phyloP scores from a whole-genome alignment of 1,140 invertebrate species.

The Bombus affinis region DNA sequence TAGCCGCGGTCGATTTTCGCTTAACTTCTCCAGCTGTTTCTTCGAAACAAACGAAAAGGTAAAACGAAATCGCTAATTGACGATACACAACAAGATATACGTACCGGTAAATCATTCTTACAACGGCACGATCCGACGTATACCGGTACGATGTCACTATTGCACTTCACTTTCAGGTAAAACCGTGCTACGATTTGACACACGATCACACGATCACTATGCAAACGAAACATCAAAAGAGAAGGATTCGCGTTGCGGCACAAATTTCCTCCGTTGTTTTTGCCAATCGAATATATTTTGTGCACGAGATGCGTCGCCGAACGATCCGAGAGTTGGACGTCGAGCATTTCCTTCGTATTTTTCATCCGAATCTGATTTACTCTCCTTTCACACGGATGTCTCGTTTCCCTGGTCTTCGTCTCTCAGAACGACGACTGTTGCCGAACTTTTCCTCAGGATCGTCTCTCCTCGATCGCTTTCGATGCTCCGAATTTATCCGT shows the following conservation, averaged over 20 bases:
- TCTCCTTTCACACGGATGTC: background rate
- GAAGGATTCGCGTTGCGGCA: constrained; percentile 3
- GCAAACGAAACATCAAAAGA: background rate
- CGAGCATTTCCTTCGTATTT: background rate
- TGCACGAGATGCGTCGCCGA: background rate
- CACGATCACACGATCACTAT: background rate
- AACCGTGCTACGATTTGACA: background rate
- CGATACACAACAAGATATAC: constrained; percentile 27
- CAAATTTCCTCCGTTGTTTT: background rate
- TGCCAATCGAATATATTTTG: background rate
- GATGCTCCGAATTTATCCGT: background rate
- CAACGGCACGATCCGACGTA: constrained; percentile 17
- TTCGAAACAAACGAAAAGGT: background rate
- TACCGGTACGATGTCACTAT: constrained; percentile 39
- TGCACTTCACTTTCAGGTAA: constrained; percentile 50
- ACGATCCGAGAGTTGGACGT: background rate
- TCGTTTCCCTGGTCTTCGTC: background rate
- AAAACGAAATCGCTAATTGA: constrained; percentile 34
- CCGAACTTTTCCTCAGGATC: background rate
- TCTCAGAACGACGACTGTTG: too few species aligned
- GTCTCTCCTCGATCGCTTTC: background rate
- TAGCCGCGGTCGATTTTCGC: background rate
- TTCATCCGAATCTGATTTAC: background rate
- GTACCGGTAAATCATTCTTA: constrained; percentile 42
- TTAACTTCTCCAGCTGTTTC: background rate